Evolutionary conservation across 2,113 vertebrate species (phyloP).

Genomic region (Tiliqua scincoides): DNA sequence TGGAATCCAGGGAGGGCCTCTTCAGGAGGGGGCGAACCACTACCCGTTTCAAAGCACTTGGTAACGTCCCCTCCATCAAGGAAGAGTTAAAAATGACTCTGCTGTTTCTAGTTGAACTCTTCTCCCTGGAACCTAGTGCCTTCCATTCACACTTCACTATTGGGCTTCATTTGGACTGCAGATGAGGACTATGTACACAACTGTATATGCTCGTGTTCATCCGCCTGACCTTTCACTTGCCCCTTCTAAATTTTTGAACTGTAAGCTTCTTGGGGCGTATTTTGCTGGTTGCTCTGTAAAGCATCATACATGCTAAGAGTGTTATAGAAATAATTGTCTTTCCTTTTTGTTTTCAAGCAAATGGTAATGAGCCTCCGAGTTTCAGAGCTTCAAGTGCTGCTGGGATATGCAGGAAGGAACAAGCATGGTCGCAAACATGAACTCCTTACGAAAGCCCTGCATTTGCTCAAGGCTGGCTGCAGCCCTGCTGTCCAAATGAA

Average conservation of each 20-base stretch:
- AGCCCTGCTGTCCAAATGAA: conserved; percentile 98
- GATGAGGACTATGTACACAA: no score
- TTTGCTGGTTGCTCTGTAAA: background rate
- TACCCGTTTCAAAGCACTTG: no score
- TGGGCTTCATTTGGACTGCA: no score
- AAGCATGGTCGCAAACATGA: conserved; percentile 99
- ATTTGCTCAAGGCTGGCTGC: conserved; percentile 96
- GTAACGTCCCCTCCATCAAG: no score
- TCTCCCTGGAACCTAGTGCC: no score
- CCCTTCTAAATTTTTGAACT: background rate
- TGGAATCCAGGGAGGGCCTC: no score
- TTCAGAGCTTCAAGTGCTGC: conserved; percentile 97
- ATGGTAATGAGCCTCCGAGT: conserved; percentile 99
- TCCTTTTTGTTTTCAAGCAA: conserved; percentile 85
- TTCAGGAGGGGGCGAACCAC: no score
- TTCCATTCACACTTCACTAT: no score
- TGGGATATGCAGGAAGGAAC: conserved; percentile 98
- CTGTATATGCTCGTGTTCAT: no score
- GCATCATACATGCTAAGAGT: background rate
- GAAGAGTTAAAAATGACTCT: background rate
- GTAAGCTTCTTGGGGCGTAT: no score
- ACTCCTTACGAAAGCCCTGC: conserved; percentile 96
- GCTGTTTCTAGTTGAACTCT: background rate
- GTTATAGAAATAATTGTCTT: background rate
- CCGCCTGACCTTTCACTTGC: background rate